phyloP scores from a whole-genome alignment of 2,797 vertebrate species.

The Trematomus bernacchii region DNA sequence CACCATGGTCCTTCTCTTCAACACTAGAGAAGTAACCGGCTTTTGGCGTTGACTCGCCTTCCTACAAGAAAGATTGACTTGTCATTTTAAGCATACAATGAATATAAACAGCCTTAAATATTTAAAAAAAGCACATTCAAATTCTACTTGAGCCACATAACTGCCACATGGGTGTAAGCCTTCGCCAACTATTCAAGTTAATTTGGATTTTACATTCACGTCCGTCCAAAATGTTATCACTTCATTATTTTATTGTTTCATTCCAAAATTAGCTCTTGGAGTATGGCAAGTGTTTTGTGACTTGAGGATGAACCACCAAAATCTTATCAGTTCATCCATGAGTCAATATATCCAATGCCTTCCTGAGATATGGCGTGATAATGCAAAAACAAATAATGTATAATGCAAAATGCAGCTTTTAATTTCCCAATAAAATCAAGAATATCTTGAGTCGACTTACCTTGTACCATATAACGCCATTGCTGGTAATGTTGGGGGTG shows the following conservation, averaged over 20 bases:
- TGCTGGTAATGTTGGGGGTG: conserved; percentile 3
- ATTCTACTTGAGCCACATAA: too few species aligned
- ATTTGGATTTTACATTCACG: too few species aligned
- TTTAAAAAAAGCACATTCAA: too few species aligned
- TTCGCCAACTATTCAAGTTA: too few species aligned
- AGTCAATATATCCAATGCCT: too few species aligned
- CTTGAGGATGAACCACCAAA: too few species aligned
- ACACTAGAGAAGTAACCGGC: not conserved
- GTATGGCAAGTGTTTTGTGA: too few species aligned
- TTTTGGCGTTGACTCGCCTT: not conserved
- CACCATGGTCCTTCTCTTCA: conserved; percentile 15
- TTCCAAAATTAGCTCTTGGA: too few species aligned
- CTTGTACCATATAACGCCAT: conserved; percentile 58
- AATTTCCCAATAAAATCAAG: not conserved
- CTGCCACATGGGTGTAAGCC: too few species aligned
- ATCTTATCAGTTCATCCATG: too few species aligned
- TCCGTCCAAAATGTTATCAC: too few species aligned
- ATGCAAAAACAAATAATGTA: not conserved
- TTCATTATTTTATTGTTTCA: too few species aligned
- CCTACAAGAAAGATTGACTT: conserved; percentile 22
- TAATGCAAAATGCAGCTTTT: not conserved
- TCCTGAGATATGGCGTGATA: not conserved
- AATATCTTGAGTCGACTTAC: conserved; percentile 43
- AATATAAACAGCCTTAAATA: not conserved
- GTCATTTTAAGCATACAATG: not conserved